Evolutionary conservation across 2,888 invertebrate species (phyloP).

Genomic region (Rotaria sp.): DNA sequence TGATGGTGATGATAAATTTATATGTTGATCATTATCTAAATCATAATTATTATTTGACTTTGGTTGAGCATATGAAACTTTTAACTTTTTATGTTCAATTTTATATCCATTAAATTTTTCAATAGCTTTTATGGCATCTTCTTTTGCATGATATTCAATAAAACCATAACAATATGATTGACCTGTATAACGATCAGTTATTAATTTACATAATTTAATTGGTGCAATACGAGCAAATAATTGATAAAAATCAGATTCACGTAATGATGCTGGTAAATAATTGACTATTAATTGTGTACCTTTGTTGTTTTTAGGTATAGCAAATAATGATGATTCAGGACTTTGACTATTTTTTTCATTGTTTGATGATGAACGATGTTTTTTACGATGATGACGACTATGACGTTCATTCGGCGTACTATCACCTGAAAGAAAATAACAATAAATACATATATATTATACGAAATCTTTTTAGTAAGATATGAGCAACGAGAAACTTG

Average conservation of each 20-base stretch:
- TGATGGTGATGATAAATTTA: neutral
- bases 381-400: neutral
- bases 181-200: conserved; percentile 23
- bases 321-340: neutral
- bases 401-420: neutral
- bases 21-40: neutral
- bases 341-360: neutral
- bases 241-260: conserved; percentile 19
- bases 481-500: no score
- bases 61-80: conserved; percentile 38
- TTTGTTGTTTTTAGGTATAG: neutral
- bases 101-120: conserved; percentile 35
- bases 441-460: no score
- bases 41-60: conserved; percentile 21
- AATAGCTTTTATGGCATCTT: conserved; percentile 36
- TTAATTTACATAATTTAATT: conserved; percentile 17
- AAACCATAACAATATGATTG: conserved; percentile 41
- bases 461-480: no score
- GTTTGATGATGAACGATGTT: neutral
- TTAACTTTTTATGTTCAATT: conserved; percentile 40
- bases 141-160: conserved; percentile 35
- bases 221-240: conserved; percentile 11
- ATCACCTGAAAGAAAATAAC: neutral
- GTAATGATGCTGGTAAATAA: conserved; percentile 14
- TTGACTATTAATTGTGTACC: conserved; percentile 23